These are phyloP conservation scores for Cyprinodon tularosa DNA, from an alignment of 2,113 vertebrate species.

Conservation along the genomic window DNA sequence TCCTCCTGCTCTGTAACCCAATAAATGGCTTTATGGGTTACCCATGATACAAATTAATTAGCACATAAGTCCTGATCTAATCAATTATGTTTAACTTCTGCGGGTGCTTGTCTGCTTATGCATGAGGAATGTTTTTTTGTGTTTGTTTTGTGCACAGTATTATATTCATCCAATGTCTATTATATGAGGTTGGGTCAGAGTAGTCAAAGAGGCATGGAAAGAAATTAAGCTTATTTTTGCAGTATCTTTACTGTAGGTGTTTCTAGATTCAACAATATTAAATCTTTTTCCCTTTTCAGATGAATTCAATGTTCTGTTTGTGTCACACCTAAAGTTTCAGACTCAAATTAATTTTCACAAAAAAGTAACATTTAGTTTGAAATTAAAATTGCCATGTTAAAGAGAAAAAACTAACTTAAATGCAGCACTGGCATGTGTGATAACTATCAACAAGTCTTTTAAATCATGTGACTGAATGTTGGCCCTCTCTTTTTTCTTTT, in stretches of 20 bases:
- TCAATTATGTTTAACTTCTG: conserved; percentile 61
- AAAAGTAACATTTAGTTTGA: background rate
- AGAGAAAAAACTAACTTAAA: no score
- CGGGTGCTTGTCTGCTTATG: conserved; percentile 1
- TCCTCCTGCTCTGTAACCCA: conserved; percentile 20
- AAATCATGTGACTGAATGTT: background rate
- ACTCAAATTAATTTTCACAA: background rate
- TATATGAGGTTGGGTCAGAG: background rate
- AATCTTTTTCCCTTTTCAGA: background rate
- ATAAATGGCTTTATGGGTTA: conserved; percentile 61
- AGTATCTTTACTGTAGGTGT: background rate
- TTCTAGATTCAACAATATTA: background rate
- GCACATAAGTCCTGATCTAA: conserved; percentile 66
- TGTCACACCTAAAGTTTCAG: background rate
- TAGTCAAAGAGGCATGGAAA: background rate
- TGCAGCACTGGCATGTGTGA: background rate
- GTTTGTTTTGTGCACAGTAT: conserved; percentile 3
- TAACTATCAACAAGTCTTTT: background rate
- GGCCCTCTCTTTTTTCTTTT: background rate
- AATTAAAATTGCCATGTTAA: no score
- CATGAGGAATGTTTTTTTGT: background rate
- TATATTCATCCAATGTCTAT: background rate
- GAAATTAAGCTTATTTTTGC: background rate
- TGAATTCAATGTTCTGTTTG: background rate
- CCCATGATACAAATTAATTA: conserved; percentile 70